Percentiles rank a stretch among this genome's conserved stretches.
phyloP scores from a whole-genome alignment of 2,797 vertebrate species.

The Urocyon cinereoargenteus region DNA sequence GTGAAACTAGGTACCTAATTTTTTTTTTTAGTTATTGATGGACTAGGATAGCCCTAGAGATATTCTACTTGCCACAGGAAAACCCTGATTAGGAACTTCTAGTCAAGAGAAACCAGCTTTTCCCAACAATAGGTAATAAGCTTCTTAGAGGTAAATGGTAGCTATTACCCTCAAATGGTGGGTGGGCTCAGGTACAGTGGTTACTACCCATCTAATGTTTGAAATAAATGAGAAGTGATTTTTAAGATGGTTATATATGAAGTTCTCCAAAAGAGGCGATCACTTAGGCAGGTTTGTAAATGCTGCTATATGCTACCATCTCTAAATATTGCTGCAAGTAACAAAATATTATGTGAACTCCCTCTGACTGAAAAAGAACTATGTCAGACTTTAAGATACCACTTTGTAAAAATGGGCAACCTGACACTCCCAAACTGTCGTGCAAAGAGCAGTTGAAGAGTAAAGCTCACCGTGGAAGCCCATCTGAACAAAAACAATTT shows the following conservation, averaged over 20 bases:
- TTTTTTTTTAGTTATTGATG: not conserved
- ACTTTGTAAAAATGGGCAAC: not conserved
- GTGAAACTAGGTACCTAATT: not conserved
- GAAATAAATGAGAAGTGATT: not conserved
- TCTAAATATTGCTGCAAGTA: not conserved
- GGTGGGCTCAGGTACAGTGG: not conserved
- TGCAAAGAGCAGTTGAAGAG: not conserved
- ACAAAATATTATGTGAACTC: not conserved
- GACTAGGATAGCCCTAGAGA: not conserved
- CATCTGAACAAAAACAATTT: not conserved
- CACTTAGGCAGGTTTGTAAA: not conserved
- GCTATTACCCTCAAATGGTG: not conserved
- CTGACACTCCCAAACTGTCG: not conserved
- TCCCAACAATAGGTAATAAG: not conserved
- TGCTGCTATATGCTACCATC: not conserved
- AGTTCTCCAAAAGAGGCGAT: conserved; percentile 30
- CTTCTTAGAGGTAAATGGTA: conserved; percentile 11
- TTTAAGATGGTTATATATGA: conserved; percentile 2
- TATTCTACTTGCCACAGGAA: not conserved
- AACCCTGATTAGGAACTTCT: not conserved
- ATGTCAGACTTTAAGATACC: not conserved
- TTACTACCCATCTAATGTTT: not conserved
- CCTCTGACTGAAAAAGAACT: not conserved
- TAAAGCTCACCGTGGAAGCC: not conserved
- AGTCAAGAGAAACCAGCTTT: not conserved